Conservation (phyloP, 2,888 invertebrate species). For the Synergus laeviventris region DNA sequence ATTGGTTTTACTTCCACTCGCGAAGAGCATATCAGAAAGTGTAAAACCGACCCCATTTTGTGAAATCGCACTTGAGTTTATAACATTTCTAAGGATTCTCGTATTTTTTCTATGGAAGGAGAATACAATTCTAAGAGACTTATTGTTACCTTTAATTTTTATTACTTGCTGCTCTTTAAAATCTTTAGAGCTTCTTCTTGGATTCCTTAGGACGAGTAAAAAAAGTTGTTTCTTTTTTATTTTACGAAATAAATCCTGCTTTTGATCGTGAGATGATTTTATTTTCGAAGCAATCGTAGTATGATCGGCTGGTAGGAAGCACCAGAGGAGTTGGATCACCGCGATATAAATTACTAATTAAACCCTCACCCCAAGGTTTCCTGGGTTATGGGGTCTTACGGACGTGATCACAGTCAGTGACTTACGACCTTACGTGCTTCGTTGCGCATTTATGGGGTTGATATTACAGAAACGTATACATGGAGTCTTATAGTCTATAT, state of each 20-base stretch:
- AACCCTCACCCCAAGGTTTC: constrained; percentile 29
- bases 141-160: neutral
- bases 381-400: constrained; percentile 29
- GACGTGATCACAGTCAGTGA: constrained; percentile 21
- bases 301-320: neutral
- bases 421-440: constrained; percentile 38
- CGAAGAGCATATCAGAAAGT: neutral
- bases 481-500: neutral
- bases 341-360: constrained; percentile 37
- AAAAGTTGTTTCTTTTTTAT: neutral
- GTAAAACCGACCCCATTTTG: neutral
- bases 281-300: neutral
- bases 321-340: neutral
- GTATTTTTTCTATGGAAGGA: too few relatives aligned
- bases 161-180: too few relatives aligned
- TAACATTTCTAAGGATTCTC: neutral
- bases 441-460: constrained; percentile 15
- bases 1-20: constrained; percentile 1
- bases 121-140: neutral
- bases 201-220: too few relatives aligned
- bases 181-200: too few relatives aligned
- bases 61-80: neutral
- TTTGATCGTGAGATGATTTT: neutral
- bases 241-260: neutral
- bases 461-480: neutral